phyloP scores from a whole-genome alignment of 2,797 vertebrate genomes.

The Champsocephalus esox region DNA sequence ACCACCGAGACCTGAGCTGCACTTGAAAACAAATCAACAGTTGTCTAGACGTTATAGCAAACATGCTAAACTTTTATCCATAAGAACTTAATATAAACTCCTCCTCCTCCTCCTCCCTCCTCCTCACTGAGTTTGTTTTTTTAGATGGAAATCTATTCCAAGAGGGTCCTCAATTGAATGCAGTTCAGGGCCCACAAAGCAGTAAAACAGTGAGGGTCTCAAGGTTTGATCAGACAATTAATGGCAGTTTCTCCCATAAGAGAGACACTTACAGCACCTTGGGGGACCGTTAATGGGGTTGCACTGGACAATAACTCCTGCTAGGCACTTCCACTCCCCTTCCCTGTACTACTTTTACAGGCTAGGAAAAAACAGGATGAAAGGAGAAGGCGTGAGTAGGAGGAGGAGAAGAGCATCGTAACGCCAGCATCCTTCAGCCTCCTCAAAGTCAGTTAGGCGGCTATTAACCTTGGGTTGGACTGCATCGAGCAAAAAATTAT shows the following conservation, averaged over 20 bases:
- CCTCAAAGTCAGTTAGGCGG: constrained; percentile 81
- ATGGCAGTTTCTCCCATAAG: constrained; percentile 72
- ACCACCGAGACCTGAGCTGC: constrained; percentile 12
- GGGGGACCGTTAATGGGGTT: constrained; percentile 75
- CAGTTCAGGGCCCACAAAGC: constrained; percentile 74
- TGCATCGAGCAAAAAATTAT: constrained; percentile 84
- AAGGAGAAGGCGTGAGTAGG: constrained; percentile 52
- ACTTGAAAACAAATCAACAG: constrained; percentile 41
- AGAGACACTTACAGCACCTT: constrained; percentile 78
- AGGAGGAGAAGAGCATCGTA: constrained; percentile 53
- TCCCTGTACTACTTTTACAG: constrained; percentile 73
- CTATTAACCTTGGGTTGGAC: constrained; percentile 88
- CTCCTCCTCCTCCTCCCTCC: constrained; percentile 23
- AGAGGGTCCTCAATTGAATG: constrained; percentile 62
- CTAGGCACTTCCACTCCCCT: constrained; percentile 68
- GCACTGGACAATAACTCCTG: constrained; percentile 80
- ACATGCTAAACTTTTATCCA: constrained; percentile 69
- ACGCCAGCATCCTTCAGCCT: constrained; percentile 75
- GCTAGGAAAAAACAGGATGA: constrained; percentile 68
- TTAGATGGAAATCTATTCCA: constrained; percentile 76
- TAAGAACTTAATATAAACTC: constrained; percentile 58
- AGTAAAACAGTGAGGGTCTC: constrained; percentile 78
- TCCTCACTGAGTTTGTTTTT: constrained; percentile 63
- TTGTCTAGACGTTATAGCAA: constrained; percentile 36
- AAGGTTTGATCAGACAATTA: constrained; percentile 80